phyloP scores from a whole-genome alignment of 2,797 vertebrate genomes.

The Poecile montanus region DNA sequence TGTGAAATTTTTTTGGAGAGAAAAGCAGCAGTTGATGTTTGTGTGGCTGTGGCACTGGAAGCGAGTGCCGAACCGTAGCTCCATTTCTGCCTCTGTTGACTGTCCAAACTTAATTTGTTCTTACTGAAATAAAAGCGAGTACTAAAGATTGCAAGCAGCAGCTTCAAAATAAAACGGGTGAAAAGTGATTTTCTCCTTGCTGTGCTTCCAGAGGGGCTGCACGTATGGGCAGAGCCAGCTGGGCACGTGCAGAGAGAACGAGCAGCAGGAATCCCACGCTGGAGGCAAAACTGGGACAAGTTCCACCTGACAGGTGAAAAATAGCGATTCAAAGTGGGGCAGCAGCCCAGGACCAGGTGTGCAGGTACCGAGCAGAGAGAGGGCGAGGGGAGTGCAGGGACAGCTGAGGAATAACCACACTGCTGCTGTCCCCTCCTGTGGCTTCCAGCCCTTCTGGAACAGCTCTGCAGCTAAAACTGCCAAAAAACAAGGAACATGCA shows the following conservation, averaged over 20 bases:
- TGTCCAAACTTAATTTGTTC: not conserved
- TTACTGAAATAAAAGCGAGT: not conserved
- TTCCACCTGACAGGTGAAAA: not conserved
- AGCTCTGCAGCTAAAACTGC: not conserved
- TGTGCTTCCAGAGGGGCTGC: not conserved
- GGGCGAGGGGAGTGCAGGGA: not conserved
- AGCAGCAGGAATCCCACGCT: accelerated
- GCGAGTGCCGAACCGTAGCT: accelerated
- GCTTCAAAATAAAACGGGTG: not conserved
- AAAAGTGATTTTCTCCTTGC: not conserved
- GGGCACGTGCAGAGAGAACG: accelerated
- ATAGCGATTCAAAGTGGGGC: not conserved
- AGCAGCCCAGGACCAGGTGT: not conserved
- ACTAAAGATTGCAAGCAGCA: not conserved
- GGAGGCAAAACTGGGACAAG: not conserved
- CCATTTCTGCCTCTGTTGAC: not conserved
- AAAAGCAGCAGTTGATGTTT: accelerated
- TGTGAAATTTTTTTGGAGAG: accelerated
- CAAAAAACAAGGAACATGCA: accelerated
- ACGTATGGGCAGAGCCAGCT: accelerated
- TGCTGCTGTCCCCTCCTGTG: accelerated
- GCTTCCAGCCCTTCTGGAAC: not conserved
- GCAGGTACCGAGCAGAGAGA: not conserved
- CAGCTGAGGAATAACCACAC: accelerated
- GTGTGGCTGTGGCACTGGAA: not conserved